Base-by-base conservation (phyloP, 2,113 vertebrate species). In the Phrynocephalus versicolor region DNA sequence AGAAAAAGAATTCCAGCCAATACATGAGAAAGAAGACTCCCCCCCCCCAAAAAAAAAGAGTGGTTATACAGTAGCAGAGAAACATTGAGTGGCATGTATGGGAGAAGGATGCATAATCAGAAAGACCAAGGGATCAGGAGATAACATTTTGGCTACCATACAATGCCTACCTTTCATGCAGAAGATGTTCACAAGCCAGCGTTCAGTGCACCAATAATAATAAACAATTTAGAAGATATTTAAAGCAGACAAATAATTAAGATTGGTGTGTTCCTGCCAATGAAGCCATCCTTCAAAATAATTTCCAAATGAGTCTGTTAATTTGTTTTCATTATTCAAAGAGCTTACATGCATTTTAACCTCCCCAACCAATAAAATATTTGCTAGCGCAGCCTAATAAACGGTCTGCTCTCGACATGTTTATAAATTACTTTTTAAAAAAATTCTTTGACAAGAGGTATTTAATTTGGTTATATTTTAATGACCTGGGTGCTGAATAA, bases 391-490 rank as follows among this genome's bases (percentile, higher is more conserved):
- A 82, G 67, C 91, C 72, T 93, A 93, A 90, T 94, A 91, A 89
- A 74, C 90, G 86, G 85, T 90, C 82, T 88, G 79, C 65, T 89
- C 84, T 73, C 89, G 88, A 87, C 88, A 88, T 90, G 84, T 94
- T 95, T 94, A 94, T 91, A 92, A 90, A 92, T 92, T 91, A 92
- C 83, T 91, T 94, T 92, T 87, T 94, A 95, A 90, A 95, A 95
- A 90, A 88, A 90, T 85, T 84, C 79, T 87, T 80, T 82, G 80
- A 92, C 90, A 14, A 6, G 30, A 82, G 51, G 87, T 88, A 91
- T 90, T 95, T 90, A 91, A 91, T 91, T 90, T 78, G 35, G 83
- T 91, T 93, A 39, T 87, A 91, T 92, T 95, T 95, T 91, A 76
- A 84, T 90, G 88, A 93, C 82, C 72, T 88, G 55, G n/a, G 12